Evolutionary conservation across 2,113 vertebrate genomes (phyloP).

Genomic region (Arvicanthis niloticus): DNA sequence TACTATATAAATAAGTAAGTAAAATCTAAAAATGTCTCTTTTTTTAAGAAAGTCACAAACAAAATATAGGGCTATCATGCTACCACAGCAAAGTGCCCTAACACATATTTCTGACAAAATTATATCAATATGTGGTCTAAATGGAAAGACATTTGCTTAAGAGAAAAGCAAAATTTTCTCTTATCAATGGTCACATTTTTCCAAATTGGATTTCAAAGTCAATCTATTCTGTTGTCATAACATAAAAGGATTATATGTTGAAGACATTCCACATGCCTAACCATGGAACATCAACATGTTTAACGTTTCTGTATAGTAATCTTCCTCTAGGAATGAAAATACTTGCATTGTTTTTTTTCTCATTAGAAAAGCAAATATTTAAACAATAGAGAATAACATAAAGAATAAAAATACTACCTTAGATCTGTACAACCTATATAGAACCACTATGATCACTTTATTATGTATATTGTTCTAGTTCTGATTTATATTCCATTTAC

Average conservation of each 20-base stretch:
- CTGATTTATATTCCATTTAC: not conserved
- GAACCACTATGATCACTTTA: not conserved
- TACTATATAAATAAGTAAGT: constrained; percentile 67
- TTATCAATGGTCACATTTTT: constrained; percentile 33
- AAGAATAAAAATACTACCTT: constrained; percentile 38
- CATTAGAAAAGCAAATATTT: constrained; percentile 69
- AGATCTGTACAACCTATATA: not conserved
- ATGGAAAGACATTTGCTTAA: not conserved
- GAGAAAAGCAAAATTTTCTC: constrained; percentile 7
- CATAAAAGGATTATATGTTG: constrained; percentile 33
- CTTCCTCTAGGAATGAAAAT: constrained; percentile 25
- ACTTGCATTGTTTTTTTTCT: constrained; percentile 54
- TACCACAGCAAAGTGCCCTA: not conserved
- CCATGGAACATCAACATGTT: constrained; percentile 38
- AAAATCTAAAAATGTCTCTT: constrained; percentile 25
- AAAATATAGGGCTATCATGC: not conserved
- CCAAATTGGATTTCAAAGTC: constrained; percentile 25
- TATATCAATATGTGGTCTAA: not conserved
- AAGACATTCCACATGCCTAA: constrained; percentile 34
- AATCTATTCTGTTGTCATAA: constrained; percentile 7
- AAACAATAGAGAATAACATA: not conserved
- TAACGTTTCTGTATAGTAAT: constrained; percentile 46
- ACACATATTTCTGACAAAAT: not conserved
- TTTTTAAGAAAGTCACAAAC: constrained; percentile 3
- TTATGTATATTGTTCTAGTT: not conserved